Base-by-base conservation (phyloP, 1,140 invertebrate genomes). In the Platyura marginata region DNA sequence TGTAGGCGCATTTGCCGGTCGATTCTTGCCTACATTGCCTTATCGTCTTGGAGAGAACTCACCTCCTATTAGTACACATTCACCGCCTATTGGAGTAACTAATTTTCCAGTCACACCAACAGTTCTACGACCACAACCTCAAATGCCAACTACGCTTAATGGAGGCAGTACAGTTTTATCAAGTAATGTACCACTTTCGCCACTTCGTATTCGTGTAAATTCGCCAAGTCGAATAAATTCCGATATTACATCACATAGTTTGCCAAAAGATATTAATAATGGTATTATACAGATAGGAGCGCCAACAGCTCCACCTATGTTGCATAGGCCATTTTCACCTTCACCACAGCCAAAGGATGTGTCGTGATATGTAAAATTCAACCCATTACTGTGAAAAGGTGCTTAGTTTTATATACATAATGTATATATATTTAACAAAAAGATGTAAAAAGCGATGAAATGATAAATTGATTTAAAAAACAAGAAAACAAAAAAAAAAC, bases 271-370 rank as follows among this genome's bases (percentile, higher is more conserved):
- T 37, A 29, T 32, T 36, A 36, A 21, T 41, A 47, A 48, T 13
- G 53, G 57, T n/a, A 60, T 61, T 25, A 50, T 56, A 20, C 41
- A 52, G 42, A 56, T 53, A 52, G 56, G 53, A n/a, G 52, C 54
- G 39, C 49, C 54, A 18, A 56, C 46, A 46, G 42, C 49, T 34
- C 56, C 56, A 9, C 60, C 61, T 35, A 50, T 66, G 37, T 46
- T 70, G 39, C 68, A 70, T 48, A 49, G 68, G 45, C 68, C 68
- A 35, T 70, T 69, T 51, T 70, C 68, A 33, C 68, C 67, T 37
- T 61, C 58, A 40, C 58, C 58, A 21, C 57, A 60, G 42, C 45
- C 59, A 20, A 40, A 40, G 23, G 38, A 40, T 16, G 16, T 21
- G 15, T 36, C 34, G 34, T 36, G 34, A 36, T 36, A 36, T 29